phyloP scores from a whole-genome alignment of 2,888 invertebrate species.

The Meandrusa payeni region DNA sequence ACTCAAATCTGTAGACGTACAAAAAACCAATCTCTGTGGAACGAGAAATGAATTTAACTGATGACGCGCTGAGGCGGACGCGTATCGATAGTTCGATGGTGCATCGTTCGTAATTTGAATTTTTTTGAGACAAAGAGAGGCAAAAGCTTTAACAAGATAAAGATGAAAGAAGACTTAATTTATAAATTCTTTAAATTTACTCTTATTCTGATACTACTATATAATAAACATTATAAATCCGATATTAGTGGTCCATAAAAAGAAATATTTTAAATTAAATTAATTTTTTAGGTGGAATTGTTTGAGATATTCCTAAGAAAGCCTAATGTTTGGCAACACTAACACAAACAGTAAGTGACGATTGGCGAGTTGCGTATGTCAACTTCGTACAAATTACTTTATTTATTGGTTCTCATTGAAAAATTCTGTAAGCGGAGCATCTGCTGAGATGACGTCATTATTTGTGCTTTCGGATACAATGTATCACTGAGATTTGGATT shows the following conservation, averaged over 20 bases:
- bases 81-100: constrained; percentile 33
- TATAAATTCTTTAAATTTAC: no score
- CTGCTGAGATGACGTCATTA: constrained; percentile 6
- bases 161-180: not conserved
- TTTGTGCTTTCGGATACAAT: no score
- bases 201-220: no score
- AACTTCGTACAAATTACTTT: constrained; percentile 51
- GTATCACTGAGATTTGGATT: no score
- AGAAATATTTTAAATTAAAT: no score
- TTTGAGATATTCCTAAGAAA: constrained; percentile 6
- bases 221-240: no score
- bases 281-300: no score
- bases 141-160: not conserved
- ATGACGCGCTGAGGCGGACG: constrained; percentile 35
- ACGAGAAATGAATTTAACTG: constrained; percentile 29
- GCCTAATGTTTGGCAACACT: constrained; percentile 14
- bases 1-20: constrained; percentile 35
- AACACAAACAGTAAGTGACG: constrained; percentile 17
- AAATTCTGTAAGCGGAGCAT: constrained; percentile 30
- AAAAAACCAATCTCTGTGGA: constrained; percentile 37
- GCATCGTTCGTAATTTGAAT: constrained; percentile 16
- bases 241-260: no score
- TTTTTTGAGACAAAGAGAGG: not conserved
- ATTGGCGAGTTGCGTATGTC: constrained; percentile 36
- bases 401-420: constrained; percentile 54